Evolutionary conservation across 1,140 invertebrate species (phyloP), one percentile per base, ranked within the genome.

Genomic region (Heterodera schachtii): DNA sequence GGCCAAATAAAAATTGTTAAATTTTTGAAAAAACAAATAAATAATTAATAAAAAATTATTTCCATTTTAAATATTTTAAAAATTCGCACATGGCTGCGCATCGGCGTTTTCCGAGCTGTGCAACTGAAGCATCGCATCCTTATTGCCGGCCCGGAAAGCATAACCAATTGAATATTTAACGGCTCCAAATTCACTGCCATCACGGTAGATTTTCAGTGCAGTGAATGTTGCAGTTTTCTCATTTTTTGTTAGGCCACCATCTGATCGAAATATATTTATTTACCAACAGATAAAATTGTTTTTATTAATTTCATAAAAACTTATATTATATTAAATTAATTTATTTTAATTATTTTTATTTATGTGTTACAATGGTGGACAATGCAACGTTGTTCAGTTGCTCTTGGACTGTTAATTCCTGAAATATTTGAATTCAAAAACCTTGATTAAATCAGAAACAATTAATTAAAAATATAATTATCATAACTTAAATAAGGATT

Each of bases 71-170:
- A 4, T 9, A 19, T 64, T 13, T 64, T 52, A 85, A 84, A 75
- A 13, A n/a, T 81, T 31, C 87, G 84, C 74, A 89, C 87, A 89
- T 49, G 88, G 88, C 69, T 89, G 88, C 49, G 89, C 88, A 79
- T 89, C 88, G 31, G 78, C 75, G 49, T 88, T 87, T 83, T 89
- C 88, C 60, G 83, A 85, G 52, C 87, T 90, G 78, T 89, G 88
- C 47, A 89, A 80, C 81, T 90, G 90, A 13, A 89, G 81, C 88
- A 89, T 89, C 31, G 89, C 88, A 71, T 90, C 88, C 81, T 89
- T 90, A 83, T 90, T 90, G 66, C 88, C 88, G n/a, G 89, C 89
- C 43, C 88, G 86, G 88, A 89, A 89, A 47, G 88, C 88, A 71
- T 90, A 89, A 19, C 88, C 88, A 66, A 89, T 90, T 9, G 88